Base-by-base conservation (phyloP, 1,140 invertebrate genomes). In the Battus philenor region DNA sequence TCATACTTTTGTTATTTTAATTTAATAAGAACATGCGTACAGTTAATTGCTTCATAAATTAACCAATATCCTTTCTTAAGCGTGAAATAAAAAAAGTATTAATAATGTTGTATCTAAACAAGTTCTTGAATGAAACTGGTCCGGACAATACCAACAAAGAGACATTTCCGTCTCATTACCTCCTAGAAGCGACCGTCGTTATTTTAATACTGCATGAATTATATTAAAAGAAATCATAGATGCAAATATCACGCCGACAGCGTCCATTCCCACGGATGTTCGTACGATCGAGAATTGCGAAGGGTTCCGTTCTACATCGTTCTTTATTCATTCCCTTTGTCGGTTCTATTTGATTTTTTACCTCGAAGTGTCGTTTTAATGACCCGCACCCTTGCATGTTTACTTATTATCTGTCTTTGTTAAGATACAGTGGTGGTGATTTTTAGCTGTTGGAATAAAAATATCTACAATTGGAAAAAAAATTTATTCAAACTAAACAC, bases 381-480 rank as follows among this genome's bases (percentile, higher is more conserved):
- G 67, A 75, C 47, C 22, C 54, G 47, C 53, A 17, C 48, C 46
- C 54, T 34, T 50, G 50, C 62, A 59, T 76, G 70, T 79, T 79
- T 76, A 74, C 62, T 66, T 56, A 58, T 62, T 66, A 64, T 70
- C 60, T 68, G 41, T 49, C 50, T 59, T 68, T 74, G 65, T 68
- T 39, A 36, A 13, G 45, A 45, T 48, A 50, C 31, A 57, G 50
- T 68, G 70, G 65, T 64, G 59, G 61, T 68, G 50, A 63, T 63
- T 68, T 75, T 72, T n/a, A n/a, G n/a, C n/a, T n/a, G n/a, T n/a
- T n/a, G n/a, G n/a, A n/a, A n/a, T n/a, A n/a, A n/a, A n/a, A n/a
- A n/a, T n/a, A n/a, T n/a, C n/a, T n/a, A n/a, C n/a, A n/a, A n/a
- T n/a, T n/a, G n/a, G n/a, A n/a, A n/a, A n/a, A n/a, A n/a, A n/a